Conservation (phyloP, 2,888 invertebrate species). For the Blera fallax region DNA sequence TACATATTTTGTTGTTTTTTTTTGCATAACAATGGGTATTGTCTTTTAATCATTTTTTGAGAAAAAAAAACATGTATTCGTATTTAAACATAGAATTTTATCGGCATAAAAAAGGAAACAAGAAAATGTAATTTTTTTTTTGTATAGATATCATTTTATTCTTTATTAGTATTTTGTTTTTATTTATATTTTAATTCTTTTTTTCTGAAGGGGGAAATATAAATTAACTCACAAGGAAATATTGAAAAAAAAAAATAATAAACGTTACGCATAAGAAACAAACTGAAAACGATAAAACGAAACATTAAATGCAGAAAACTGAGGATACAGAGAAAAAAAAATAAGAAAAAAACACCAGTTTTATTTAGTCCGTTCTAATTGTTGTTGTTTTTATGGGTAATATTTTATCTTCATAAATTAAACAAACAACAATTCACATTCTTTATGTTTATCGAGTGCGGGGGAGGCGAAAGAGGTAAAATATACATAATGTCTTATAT, state of each 20-base stretch:
- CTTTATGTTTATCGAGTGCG: not conserved
- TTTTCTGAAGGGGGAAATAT: conserved; percentile 25
- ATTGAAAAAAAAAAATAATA: not conserved
- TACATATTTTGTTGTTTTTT: conserved; percentile 12
- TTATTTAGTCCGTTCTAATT: conserved; percentile 58
- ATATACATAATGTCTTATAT: conserved; percentile 60
- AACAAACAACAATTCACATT: conserved; percentile 55
- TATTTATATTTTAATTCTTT: conserved; percentile 15
- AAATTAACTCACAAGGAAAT: conserved; percentile 29
- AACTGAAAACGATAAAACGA: conserved; percentile 33
- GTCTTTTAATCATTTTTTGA: not conserved
- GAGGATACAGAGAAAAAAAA: conserved; percentile 11
- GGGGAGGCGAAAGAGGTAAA: conserved; percentile 32
- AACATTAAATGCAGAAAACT: conserved; percentile 38
- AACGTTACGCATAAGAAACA: not conserved
- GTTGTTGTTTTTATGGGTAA: conserved; percentile 24
- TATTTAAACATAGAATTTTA: conserved; percentile 72
- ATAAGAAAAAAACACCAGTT: conserved; percentile 51
- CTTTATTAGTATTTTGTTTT: conserved; percentile 65
- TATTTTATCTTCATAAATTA: conserved; percentile 31
- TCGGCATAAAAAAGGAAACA: conserved; percentile 72
- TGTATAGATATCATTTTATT: conserved; percentile 61
- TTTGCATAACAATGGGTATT: conserved; percentile 47
- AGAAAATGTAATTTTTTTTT: conserved; percentile 50
- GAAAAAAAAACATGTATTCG: conserved; percentile 35